Evolutionary conservation across 2,113 vertebrate genomes (phyloP), one percentile per base, ranked within the genome.

Genomic region (Pitta sordida): DNA sequence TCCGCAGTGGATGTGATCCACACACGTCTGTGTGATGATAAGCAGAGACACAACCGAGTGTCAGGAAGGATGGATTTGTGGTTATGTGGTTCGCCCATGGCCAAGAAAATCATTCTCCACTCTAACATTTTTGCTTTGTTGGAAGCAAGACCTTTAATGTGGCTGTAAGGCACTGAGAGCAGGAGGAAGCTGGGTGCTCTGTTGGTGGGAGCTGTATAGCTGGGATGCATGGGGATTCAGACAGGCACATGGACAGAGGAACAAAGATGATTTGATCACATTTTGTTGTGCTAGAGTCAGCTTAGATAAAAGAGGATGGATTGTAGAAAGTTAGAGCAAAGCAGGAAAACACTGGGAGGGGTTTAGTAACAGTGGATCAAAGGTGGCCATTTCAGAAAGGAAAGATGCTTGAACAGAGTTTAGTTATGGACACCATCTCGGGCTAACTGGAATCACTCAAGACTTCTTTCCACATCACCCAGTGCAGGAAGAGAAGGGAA

Each of bases 21-120:
- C 5, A 2, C 62, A 68, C 0, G 1, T 10, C 79, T 29, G 11
- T 39, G 56, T 82, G 73, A 85, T 67, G 81, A 68, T 79, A 53
- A 84, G 73, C 83, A 91, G 83, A 88, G 56, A 49, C 73, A 71
- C n/a, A 68, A 64, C 51, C 37, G 39, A 83, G 77, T 56, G 83
- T 71, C 88, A 92, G 86, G 73, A 94, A 84, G 60, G 43, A 65
- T 19, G 88, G 60, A n/a, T 86, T 90, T 88, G 88, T 78, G 94
- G 86, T 70, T 95, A 43, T 63, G 83, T 55, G 76, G 56, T 34
- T 91, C 8, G 0, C 83, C 91, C 80, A 82, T 0, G 0, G 39
- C 86, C 52, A 56, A 86, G 83, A 92, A 92, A 81, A 92, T 46
- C 56, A 53, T n/a, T 48, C 76, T 75, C 53, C 76, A 74, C 29